A percentile compares a stretch with the other conserved stretches of the same genome.
phyloP scores from a whole-genome alignment of 2,797 vertebrate genomes.

The Distichodus sexfasciatus region DNA sequence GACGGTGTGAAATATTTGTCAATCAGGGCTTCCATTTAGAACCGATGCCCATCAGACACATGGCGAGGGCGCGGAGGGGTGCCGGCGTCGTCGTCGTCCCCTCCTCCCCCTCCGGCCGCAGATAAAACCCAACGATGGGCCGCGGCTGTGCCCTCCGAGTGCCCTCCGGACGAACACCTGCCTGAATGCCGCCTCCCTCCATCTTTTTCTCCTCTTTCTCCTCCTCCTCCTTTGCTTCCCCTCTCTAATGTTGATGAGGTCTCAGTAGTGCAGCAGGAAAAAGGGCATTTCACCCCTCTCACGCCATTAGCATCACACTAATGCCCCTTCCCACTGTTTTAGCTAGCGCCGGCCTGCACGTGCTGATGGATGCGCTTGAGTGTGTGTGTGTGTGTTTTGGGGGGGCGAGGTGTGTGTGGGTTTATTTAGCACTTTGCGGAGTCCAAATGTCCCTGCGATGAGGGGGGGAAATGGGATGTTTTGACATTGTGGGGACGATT shows the following conservation, averaged over 20 bases:
- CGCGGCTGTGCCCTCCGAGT: slow-evolving; percentile 9
- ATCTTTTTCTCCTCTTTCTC: too few species aligned
- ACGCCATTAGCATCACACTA: slow-evolving; percentile 99
- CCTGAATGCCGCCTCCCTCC: slow-evolving; percentile 59
- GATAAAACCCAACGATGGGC: slow-evolving; percentile 15
- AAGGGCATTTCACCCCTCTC: slow-evolving; percentile 95
- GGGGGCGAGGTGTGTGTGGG: neutral
- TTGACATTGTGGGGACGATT: too few species aligned
- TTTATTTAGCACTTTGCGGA: too few species aligned
- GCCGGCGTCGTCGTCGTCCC: neutral
- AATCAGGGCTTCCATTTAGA: slow-evolving; percentile 41
- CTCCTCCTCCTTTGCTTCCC: slow-evolving; percentile 76
- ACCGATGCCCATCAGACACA: slow-evolving; percentile 51
- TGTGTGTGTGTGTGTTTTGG: neutral
- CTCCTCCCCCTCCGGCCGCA: slow-evolving; percentile 6
- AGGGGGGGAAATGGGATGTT: too few species aligned
- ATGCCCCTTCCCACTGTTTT: slow-evolving; percentile 86
- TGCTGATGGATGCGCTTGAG: slow-evolving; percentile 16
- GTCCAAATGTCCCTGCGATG: too few species aligned
- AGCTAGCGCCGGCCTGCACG: neutral
- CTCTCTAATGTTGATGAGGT: slow-evolving; percentile 91
- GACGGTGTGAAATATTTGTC: slow-evolving; percentile 31
- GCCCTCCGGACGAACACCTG: slow-evolving; percentile 77
- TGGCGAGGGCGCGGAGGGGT: slow-evolving; percentile 10
- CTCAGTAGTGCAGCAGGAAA: slow-evolving; percentile 87